phyloP scores from a whole-genome alignment of 2,797 vertebrate species.

The Alfaro cultratus region DNA sequence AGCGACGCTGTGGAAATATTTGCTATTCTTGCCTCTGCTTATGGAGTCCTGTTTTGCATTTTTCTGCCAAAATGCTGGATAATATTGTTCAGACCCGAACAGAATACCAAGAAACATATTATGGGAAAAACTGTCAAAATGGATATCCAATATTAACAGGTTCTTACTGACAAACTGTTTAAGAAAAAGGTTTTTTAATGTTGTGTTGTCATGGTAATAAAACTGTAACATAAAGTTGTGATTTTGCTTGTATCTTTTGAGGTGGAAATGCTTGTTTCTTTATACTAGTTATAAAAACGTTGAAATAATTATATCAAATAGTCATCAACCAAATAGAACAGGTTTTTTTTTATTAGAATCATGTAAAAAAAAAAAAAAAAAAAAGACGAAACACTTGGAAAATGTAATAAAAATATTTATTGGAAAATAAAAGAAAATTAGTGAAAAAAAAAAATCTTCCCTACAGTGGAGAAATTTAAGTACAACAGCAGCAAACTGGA shows the following conservation, averaged over 20 bases:
- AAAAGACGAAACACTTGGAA: background rate
- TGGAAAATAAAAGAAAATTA: background rate
- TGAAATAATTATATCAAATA: background rate
- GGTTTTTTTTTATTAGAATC: background rate
- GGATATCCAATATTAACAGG: conserved; percentile 32
- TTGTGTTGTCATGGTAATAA: background rate
- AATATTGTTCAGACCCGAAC: conserved; percentile 72
- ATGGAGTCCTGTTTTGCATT: conserved; percentile 76
- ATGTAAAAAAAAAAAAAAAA: background rate
- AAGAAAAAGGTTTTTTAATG: background rate
- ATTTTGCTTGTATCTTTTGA: background rate
- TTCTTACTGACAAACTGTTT: background rate
- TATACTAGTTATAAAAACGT: background rate
- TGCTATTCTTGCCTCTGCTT: conserved; percentile 79
- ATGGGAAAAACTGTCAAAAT: conserved; percentile 66
- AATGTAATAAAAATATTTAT: background rate
- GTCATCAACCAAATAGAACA: background rate
- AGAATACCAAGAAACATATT: conserved; percentile 75
- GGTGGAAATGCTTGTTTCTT: background rate
- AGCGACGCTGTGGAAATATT: conserved; percentile 81
- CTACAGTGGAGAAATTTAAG: background rate
- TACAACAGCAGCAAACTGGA: background rate
- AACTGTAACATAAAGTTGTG: background rate
- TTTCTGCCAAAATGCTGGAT: conserved; percentile 80
- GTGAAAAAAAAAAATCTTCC: no score